Conservation (phyloP, 2,113 vertebrate species). For the Scomber colias region DNA sequence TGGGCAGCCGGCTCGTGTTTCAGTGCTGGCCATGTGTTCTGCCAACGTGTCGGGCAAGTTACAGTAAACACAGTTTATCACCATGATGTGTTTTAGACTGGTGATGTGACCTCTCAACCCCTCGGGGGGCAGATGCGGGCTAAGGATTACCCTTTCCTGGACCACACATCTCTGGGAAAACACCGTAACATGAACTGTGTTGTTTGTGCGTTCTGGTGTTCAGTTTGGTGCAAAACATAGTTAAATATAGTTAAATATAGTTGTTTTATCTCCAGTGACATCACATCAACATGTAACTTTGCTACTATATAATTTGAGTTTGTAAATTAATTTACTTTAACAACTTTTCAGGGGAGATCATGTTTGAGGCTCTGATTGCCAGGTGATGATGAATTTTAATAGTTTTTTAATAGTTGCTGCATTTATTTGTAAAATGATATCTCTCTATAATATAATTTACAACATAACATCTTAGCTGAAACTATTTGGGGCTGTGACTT, state of each 20-base stretch:
- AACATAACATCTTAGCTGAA: background rate
- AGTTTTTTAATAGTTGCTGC: background rate
- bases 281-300: no score
- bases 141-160: background rate
- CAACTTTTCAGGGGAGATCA: background rate
- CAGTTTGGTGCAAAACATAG: background rate
- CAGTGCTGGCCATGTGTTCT: constrained; percentile 14
- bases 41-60: constrained; percentile 34
- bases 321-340: background rate
- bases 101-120: background rate
- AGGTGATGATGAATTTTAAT: no score
- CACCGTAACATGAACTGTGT: background rate
- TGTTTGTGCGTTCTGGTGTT: background rate
- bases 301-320: background rate
- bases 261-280: no score
- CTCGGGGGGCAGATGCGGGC: background rate
- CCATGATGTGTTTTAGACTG: background rate
- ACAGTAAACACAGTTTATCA: constrained; percentile 62
- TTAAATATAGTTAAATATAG: background rate
- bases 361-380: background rate
- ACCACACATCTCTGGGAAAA: background rate
- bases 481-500: background rate
- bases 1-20: constrained; percentile 49
- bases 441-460: background rate
- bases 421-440: background rate